Percentiles rank a stretch among this genome's conserved stretches.
These are phyloP conservation scores for Shinisaurus crocodilurus DNA, from an alignment of 2,113 vertebrate genomes.

Conservation along the genomic window DNA sequence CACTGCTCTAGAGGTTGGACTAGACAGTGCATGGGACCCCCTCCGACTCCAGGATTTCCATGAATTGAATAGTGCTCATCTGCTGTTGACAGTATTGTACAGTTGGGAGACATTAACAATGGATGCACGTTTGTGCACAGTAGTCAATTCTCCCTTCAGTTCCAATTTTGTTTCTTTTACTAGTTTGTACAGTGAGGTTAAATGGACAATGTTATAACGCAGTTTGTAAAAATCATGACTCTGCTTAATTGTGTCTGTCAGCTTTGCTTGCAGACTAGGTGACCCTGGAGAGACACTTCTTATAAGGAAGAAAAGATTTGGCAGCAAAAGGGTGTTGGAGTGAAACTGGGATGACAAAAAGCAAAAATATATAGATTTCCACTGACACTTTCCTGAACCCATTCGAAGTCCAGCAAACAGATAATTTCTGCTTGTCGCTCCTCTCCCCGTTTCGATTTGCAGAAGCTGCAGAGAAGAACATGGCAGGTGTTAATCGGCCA, in stretches of 20 bases:
- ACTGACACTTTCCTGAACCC: neutral
- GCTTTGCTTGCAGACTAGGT: rapidly evolving
- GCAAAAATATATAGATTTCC: neutral
- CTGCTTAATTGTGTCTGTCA: rapidly evolving
- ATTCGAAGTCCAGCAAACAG: neutral
- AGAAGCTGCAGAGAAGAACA: neutral
- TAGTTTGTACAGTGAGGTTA: neutral
- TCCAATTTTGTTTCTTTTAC: neutral
- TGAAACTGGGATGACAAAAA: neutral
- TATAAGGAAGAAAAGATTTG: neutral
- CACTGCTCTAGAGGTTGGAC: too few species aligned
- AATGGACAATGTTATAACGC: neutral
- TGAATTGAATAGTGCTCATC: too few species aligned
- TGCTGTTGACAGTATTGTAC: too few species aligned
- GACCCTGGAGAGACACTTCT: neutral
- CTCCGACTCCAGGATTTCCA: neutral
- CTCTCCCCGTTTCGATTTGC: neutral
- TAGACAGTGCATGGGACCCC: too few species aligned
- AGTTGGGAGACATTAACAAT: too few species aligned
- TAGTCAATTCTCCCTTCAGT: neutral
- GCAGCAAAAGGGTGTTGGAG: conserved; percentile 3
- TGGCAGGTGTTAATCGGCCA: neutral
- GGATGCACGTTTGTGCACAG: rapidly evolving
- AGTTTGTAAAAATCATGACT: neutral
- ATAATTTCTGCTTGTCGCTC: neutral